Percentiles rank a stretch among this genome's conserved stretches.
phyloP scores from a whole-genome alignment of 2,888 invertebrate species.

The Stenurella melanura region DNA sequence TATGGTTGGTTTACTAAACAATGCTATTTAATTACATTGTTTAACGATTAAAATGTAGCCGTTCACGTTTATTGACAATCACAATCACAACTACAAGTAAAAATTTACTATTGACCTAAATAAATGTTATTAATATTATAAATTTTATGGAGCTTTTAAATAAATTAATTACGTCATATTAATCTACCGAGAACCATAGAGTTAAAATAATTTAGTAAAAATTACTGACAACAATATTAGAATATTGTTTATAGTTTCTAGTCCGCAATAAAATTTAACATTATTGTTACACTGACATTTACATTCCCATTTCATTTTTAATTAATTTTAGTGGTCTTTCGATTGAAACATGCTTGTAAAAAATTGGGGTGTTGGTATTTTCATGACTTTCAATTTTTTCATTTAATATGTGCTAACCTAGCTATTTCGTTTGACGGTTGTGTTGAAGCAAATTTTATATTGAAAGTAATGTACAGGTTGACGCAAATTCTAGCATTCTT shows the following conservation, averaged over 20 bases:
- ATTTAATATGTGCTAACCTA: background rate
- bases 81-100: constrained; percentile 3
- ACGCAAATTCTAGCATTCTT: no score
- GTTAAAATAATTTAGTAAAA: background rate
- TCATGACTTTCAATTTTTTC: constrained; percentile 7
- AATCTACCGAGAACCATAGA: background rate
- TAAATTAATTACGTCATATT: constrained; percentile 22
- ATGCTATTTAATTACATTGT: constrained; percentile 1
- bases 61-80: constrained; percentile 24
- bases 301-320: constrained; percentile 13
- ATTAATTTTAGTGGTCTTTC: background rate
- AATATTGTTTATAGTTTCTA: constrained; percentile 5
- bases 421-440: background rate
- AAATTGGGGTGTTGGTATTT: constrained; percentile 15
- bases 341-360: background rate
- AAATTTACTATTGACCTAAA: constrained; percentile 28
- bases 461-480: background rate
- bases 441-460: background rate
- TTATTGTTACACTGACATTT: constrained; percentile 14
- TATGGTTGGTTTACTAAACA: background rate
- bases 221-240: background rate
- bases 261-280: background rate
- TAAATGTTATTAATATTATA: constrained; percentile 33
- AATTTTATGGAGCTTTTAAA: background rate
- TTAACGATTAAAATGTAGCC: constrained; percentile 12